phyloP scores from a whole-genome alignment of 2,888 invertebrate species.

The Leptogaster cylindrica region DNA sequence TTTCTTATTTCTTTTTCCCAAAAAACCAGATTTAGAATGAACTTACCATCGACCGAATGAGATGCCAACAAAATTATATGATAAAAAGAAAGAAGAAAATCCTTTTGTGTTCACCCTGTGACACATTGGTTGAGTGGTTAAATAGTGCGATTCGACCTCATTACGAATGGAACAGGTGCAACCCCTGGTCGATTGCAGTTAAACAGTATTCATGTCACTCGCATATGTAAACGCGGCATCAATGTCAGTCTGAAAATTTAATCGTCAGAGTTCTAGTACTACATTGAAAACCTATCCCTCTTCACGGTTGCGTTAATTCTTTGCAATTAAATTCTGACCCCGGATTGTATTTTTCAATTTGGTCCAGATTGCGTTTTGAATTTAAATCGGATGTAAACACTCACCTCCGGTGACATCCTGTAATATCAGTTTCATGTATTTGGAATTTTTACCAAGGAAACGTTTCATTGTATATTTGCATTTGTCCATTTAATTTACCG shows the following conservation, averaged over 20 bases:
- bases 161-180: conserved; percentile 25
- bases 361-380: conserved; percentile 13
- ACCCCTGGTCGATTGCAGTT: conserved; percentile 8
- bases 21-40: too few relatives aligned
- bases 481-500: too few relatives aligned
- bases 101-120: conserved; percentile 7
- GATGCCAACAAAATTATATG: not conserved
- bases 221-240: conserved; percentile 18
- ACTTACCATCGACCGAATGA: not conserved
- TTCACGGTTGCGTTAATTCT: conserved; percentile 13
- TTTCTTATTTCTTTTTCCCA: too few relatives aligned
- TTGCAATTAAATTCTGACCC: conserved; percentile 27
- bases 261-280: not conserved
- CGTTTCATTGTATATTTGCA: too few relatives aligned
- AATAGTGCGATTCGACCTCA: conserved; percentile 15
- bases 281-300: not conserved
- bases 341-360: conserved; percentile 16
- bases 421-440: too few relatives aligned
- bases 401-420: too few relatives aligned
- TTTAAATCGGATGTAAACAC: conserved; percentile 8
- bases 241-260: conserved; percentile 10
- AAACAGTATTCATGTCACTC: conserved; percentile 17
- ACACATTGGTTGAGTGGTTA: conserved; percentile 12
- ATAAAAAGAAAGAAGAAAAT: not conserved
- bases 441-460: too few relatives aligned